These are phyloP conservation scores for Carpatolechia fugitivella DNA, from an alignment of 2,888 invertebrate genomes.

Conservation along the genomic window DNA sequence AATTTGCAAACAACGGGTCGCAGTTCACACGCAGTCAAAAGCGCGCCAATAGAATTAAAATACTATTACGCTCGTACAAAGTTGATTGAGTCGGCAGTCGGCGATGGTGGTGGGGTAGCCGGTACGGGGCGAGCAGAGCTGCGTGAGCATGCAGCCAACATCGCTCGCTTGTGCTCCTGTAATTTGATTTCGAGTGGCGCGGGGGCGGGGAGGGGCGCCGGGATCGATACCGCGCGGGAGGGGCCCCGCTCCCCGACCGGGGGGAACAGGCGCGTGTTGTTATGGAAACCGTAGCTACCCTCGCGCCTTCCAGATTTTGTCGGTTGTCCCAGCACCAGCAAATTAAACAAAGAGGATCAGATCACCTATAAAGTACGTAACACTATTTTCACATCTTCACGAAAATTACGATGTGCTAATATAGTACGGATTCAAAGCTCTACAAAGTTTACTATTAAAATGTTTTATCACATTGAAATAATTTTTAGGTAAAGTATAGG, in stretches of 20 bases:
- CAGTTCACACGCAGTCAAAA: constrained; percentile 59
- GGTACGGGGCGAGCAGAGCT: constrained; percentile 23
- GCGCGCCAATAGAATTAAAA: constrained; percentile 76
- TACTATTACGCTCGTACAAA: constrained; percentile 74
- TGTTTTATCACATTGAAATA: too few species aligned
- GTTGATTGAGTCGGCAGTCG: constrained; percentile 58
- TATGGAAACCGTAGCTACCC: constrained; percentile 75
- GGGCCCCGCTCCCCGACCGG: constrained; percentile 30
- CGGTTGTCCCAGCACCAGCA: constrained; percentile 69
- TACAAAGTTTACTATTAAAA: too few species aligned
- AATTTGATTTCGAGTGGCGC: constrained; percentile 76
- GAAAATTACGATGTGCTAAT: too few species aligned
- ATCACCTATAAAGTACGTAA: too few species aligned
- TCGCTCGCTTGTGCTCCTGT: constrained; percentile 51
- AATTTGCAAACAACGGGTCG: constrained; percentile 68
- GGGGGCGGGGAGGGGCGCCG: constrained; percentile 44
- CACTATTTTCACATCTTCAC: too few species aligned
- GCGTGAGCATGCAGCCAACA: constrained; percentile 25
- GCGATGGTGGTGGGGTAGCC: constrained; percentile 15
- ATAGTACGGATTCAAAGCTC: too few species aligned
- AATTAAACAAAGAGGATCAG: constrained; percentile 73
- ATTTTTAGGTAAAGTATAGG: too few species aligned
- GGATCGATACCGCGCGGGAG: constrained; percentile 50
- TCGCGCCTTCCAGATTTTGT: constrained; percentile 72
- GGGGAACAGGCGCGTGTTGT: constrained; percentile 66